These are phyloP conservation scores for Peromyscus maniculatus DNA, from an alignment of 2,113 vertebrate genomes.

Conservation along the genomic window DNA sequence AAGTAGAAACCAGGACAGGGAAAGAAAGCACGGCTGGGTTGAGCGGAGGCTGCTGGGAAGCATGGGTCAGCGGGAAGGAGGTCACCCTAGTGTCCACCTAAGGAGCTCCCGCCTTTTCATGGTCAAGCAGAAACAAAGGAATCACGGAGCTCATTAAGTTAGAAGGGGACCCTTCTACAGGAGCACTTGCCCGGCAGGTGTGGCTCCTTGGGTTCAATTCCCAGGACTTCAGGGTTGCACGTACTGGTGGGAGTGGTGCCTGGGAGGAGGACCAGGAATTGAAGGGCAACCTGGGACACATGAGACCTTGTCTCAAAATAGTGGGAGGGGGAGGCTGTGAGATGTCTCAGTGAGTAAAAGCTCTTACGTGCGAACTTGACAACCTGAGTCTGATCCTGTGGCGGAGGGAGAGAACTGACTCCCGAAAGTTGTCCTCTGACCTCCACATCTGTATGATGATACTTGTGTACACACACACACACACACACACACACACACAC, in stretches of 20 bases:
- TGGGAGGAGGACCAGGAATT: neutral
- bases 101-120: neutral
- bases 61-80: neutral
- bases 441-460: too few species aligned
- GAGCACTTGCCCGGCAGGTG: neutral
- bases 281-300: neutral
- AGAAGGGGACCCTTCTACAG: neutral
- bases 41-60: neutral
- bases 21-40: fast-evolving
- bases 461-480: neutral
- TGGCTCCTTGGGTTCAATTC: neutral
- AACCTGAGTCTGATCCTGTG: neutral
- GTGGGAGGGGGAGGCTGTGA: neutral
- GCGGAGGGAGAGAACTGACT: neutral
- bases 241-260: neutral
- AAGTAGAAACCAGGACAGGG: neutral
- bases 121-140: neutral
- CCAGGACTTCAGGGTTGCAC: neutral
- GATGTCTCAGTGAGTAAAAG: neutral
- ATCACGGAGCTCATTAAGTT: too few species aligned
- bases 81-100: neutral
- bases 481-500: neutral
- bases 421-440: neutral
- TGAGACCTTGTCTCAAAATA: neutral
- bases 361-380: neutral